Conservation (phyloP, 2,797 vertebrate genomes). For the Lacerta agilis region DNA sequence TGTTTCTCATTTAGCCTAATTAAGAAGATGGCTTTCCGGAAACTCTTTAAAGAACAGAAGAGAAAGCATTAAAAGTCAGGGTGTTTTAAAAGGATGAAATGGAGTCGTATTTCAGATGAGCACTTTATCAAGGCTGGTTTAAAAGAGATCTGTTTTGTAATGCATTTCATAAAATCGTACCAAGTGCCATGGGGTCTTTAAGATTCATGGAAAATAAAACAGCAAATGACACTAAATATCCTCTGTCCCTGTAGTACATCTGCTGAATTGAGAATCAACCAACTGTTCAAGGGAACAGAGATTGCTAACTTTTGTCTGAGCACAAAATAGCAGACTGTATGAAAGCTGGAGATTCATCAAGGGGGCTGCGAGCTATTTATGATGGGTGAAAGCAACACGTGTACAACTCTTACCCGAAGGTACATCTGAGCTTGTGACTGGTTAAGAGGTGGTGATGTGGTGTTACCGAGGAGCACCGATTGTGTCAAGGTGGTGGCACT, state of each 20-base stretch:
- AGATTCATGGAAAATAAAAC: conserved; percentile 52
- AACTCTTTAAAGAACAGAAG: background rate
- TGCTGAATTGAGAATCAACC: conserved; percentile 2
- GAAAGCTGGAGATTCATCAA: background rate
- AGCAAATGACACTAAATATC: background rate
- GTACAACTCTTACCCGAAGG: conserved; percentile 86
- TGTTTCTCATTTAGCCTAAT: background rate
- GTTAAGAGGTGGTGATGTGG: conserved; percentile 86
- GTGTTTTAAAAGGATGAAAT: background rate
- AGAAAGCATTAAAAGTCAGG: background rate
- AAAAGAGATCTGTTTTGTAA: background rate
- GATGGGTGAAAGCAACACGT: background rate
- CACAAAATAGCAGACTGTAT: background rate
- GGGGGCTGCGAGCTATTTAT: background rate
- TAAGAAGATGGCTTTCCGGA: background rate
- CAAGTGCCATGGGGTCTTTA: conserved; percentile 63
- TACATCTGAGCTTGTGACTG: conserved; percentile 95
- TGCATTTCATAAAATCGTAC: background rate
- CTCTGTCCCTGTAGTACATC: conserved; percentile 2
- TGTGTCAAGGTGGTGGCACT: conserved; percentile 91
- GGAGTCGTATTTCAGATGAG: background rate
- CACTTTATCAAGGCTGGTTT: background rate
- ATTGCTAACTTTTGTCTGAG: background rate
- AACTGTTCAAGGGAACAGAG: conserved; percentile 5
- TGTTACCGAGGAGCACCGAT: conserved; percentile 92